phyloP scores from a whole-genome alignment of 2,888 invertebrate genomes.

The Campaea margaritaria region DNA sequence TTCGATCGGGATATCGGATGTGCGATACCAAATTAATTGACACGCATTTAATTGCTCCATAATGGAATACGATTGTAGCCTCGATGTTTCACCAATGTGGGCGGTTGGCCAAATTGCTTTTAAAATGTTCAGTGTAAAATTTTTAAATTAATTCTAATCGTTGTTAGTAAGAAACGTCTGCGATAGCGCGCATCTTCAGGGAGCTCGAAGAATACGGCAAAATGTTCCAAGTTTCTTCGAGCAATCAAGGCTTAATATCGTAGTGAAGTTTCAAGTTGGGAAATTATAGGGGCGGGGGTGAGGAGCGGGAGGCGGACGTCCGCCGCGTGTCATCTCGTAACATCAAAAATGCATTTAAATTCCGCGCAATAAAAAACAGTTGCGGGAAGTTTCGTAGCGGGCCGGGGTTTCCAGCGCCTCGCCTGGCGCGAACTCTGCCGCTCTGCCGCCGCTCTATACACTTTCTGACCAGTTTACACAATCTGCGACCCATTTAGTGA shows the following conservation, averaged over 20 bases:
- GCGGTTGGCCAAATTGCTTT: slow-evolving; percentile 43
- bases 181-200: slow-evolving; percentile 79
- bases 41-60: slow-evolving; percentile 55
- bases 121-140: slow-evolving; percentile 58
- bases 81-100: slow-evolving; percentile 37
- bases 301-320: slow-evolving; percentile 70
- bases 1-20: slow-evolving; percentile 70
- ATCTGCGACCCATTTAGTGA: slow-evolving; percentile 60
- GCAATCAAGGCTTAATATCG: slow-evolving; percentile 86
- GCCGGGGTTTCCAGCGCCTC: slow-evolving; percentile 63
- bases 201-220: slow-evolving; percentile 83
- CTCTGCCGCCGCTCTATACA: slow-evolving; percentile 56
- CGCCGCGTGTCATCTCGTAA: slow-evolving; percentile 85
- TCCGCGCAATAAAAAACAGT: slow-evolving; percentile 85
- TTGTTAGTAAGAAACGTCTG: slow-evolving; percentile 80
- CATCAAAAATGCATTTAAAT: slow-evolving; percentile 87
- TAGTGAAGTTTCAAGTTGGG: slow-evolving; percentile 85
- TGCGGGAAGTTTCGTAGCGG: slow-evolving; percentile 80
- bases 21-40: slow-evolving; percentile 67
- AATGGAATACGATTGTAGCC: slow-evolving; percentile 56
- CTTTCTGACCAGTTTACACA: slow-evolving; percentile 63
- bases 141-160: slow-evolving; percentile 78
- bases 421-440: slow-evolving; percentile 25
- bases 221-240: slow-evolving; percentile 85
- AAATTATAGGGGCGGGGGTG: slow-evolving; percentile 81